Evolutionary conservation across 2,888 invertebrate species (phyloP).

Genomic region (Lepetodrilus schrolli): DNA sequence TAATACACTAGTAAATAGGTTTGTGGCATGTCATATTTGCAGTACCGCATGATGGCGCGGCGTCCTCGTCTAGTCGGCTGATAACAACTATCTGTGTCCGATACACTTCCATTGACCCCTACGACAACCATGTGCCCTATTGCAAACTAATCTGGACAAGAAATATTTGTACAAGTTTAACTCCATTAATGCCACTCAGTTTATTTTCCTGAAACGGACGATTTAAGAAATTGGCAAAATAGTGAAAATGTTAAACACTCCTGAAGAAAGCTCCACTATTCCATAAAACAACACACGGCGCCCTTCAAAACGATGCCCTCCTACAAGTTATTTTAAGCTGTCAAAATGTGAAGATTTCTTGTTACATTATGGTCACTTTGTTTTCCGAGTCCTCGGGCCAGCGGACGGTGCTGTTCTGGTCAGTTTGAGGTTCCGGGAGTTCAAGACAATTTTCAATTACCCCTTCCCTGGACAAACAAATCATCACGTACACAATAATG

Average conservation of each 20-base stretch:
- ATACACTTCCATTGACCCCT: too few species aligned
- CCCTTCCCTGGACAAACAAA: constrained; percentile 16
- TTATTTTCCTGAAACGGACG: constrained; percentile 8
- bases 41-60: too few species aligned
- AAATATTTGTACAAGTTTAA: not conserved
- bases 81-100: too few species aligned
- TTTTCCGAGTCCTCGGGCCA: constrained; percentile 6
- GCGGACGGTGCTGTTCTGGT: not conserved
- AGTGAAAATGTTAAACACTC: not conserved
- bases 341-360: constrained; percentile 11
- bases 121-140: too few species aligned
- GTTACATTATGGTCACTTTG: constrained; percentile 23
- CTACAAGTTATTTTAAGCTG: constrained; percentile 23
- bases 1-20: too few species aligned
- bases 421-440: constrained; percentile 14
- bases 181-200: constrained; percentile 3
- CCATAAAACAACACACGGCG: constrained; percentile 2
- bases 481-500: constrained; percentile 9
- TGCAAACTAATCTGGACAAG: too few species aligned
- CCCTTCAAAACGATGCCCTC: constrained; percentile 12
- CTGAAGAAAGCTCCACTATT: not conserved
- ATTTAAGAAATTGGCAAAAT: constrained; percentile 17
- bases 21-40: too few species aligned
- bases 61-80: too few species aligned
- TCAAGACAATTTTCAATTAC: constrained; percentile 7